phyloP scores from a whole-genome alignment of 2,888 invertebrate genomes.

The Andrena haemorrhoa region DNA sequence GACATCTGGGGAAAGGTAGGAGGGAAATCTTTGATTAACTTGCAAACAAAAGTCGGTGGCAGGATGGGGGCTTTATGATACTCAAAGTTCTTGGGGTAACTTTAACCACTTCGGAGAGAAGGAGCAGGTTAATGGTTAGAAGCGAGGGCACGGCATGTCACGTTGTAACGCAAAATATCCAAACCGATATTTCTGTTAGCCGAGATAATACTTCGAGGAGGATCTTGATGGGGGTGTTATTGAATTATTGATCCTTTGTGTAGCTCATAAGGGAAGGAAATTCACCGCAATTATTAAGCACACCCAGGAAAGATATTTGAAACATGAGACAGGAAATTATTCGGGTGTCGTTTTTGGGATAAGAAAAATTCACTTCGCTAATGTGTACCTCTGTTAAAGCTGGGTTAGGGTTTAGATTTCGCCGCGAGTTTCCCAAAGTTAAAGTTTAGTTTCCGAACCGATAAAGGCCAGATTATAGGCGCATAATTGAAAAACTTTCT shows the following conservation, averaged over 20 bases:
- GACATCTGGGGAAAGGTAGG: constrained; percentile 28
- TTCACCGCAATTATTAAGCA: too few species aligned
- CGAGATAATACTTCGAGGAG: neutral
- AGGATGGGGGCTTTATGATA: constrained; percentile 41
- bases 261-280: neutral
- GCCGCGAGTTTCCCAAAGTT: constrained; percentile 30
- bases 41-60: constrained; percentile 51
- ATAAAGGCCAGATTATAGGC: constrained; percentile 15
- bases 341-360: too few species aligned
- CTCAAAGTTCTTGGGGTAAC: constrained; percentile 48
- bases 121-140: constrained; percentile 38
- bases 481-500: constrained; percentile 43
- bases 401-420: constrained; percentile 37
- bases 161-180: constrained; percentile 29
- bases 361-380: too few species aligned
- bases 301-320: too few species aligned
- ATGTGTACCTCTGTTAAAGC: constrained; percentile 15
- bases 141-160: constrained; percentile 13
- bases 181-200: constrained; percentile 23
- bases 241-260: neutral
- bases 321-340: too few species aligned
- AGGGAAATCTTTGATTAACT: constrained; percentile 55
- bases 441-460: constrained; percentile 26
- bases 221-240: neutral
- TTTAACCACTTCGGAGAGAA: constrained; percentile 27